These are phyloP conservation scores for Drosophila saltans DNA, from an alignment of 1,140 invertebrate species.

Conservation along the genomic window DNA sequence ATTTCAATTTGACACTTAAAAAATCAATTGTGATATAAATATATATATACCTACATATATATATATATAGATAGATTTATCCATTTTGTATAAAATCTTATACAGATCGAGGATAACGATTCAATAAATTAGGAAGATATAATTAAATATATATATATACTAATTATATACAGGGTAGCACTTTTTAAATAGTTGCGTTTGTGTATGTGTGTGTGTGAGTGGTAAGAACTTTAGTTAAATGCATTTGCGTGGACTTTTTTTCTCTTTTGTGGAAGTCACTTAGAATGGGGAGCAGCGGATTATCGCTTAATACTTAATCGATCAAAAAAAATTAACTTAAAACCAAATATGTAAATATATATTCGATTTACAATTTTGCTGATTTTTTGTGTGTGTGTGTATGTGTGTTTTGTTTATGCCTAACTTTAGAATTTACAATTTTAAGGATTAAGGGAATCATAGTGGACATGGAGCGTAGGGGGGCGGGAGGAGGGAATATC, in stretches of 20 bases:
- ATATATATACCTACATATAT: constrained; percentile 42
- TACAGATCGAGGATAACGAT: constrained; percentile 5
- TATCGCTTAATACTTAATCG: constrained; percentile 74
- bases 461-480: constrained; percentile 19
- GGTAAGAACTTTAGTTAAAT: constrained; percentile 50
- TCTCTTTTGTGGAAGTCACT: constrained; percentile 49
- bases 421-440: constrained; percentile 79
- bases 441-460: constrained; percentile 31
- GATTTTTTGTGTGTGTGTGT: not conserved
- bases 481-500: constrained; percentile 24
- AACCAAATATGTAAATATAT: not conserved
- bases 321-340: constrained; percentile 35
- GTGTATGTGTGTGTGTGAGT: not conserved
- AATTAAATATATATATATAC: constrained; percentile 58
- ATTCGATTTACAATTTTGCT: constrained; percentile 66
- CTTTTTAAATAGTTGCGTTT: constrained; percentile 6
- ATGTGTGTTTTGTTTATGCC: constrained; percentile 41
- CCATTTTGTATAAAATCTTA: constrained; percentile 14
- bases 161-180: constrained; percentile 57
- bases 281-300: constrained; percentile 43
- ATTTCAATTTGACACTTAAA: constrained; percentile 73
- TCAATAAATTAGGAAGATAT: constrained; percentile 72
- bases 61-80: constrained; percentile 16
- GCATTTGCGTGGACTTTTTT: constrained; percentile 36
- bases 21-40: constrained; percentile 61